Evolutionary conservation across 2,888 invertebrate genomes (phyloP).

Genomic region (Antheraea yamamai): DNA sequence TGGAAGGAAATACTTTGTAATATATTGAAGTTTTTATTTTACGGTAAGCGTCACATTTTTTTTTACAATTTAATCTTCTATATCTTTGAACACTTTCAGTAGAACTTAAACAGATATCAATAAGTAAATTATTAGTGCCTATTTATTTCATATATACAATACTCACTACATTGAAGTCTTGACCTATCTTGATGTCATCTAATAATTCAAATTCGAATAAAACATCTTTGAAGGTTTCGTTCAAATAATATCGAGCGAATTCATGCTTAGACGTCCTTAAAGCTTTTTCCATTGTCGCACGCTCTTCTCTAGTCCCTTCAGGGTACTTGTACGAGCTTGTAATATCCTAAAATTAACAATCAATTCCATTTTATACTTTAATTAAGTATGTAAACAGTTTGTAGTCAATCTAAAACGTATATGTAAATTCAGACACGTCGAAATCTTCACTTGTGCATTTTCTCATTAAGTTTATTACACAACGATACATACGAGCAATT

Average conservation of each 20-base stretch:
- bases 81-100: neutral
- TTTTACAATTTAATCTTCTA: neutral
- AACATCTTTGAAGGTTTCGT: conserved; percentile 94
- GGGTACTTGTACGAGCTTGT: conserved; percentile 91
- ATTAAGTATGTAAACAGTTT: neutral
- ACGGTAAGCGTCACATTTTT: neutral
- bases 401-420: neutral
- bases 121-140: neutral
- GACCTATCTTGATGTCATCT: conserved; percentile 93
- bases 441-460: neutral
- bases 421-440: neutral
- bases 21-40: neutral
- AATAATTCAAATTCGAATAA: conserved; percentile 90
- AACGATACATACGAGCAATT: no score
- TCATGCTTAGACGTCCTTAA: conserved; percentile 89
- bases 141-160: neutral
- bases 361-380: neutral
- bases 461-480: neutral
- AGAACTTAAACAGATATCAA: neutral
- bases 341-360: conserved; percentile 82
- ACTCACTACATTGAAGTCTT: conserved; percentile 87
- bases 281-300: conserved; percentile 92
- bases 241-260: conserved; percentile 94
- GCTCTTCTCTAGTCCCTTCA: conserved; percentile 90
- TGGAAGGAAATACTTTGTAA: neutral